Evolutionary conservation across 2,113 vertebrate genomes (phyloP), one percentile per base, ranked within the genome.

Genomic region (Megaleporinus macrocephalus): DNA sequence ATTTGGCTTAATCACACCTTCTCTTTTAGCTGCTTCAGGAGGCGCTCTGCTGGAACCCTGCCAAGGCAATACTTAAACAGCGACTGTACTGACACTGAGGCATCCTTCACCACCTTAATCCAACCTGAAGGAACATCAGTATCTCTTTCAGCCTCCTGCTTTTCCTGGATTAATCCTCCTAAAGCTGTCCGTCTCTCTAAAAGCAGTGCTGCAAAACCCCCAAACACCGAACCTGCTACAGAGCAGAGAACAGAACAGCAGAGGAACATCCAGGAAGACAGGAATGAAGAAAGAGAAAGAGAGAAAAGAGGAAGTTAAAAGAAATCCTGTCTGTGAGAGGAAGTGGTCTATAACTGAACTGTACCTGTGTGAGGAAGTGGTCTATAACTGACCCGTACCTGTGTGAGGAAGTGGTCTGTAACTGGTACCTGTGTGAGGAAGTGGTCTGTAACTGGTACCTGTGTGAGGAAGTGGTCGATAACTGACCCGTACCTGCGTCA

Each of bases 371-470:
- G 36, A 36, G 36, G 36, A 36, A 36, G 36, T 7, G 7, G 36
- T 36, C 36, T 36, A 7, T 66, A 20, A 5, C 5, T 70, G 20
- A 5, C 24, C 12, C 76, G 79, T 76, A 92, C 92, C 90, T 92
- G 91, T 22, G 88, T 88, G 51, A 94, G 88, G 82, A 99, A 99
- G 41, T 91, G 94, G 76, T 96, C 93, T 36, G 36, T 36, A 36
- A 36, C 36, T 36, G 36, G 36, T 36, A 36, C 36, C 7, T 36
- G 36, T 36, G 36, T 36, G 36, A 36, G 36, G 36, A 36, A 36
- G 36, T 7, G 3, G 36, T 36, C 36, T 36, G 36, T 36, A 36
- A 36, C 36, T 36, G 36, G 36, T 36, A 36, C 36, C 7, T 36
- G 36, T 36, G 36, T 36, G 36, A 36, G 36, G 36, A 36, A 36